Conservation (phyloP, 1,140 invertebrate species). For the Pseudomyrmex cubaensis region DNA sequence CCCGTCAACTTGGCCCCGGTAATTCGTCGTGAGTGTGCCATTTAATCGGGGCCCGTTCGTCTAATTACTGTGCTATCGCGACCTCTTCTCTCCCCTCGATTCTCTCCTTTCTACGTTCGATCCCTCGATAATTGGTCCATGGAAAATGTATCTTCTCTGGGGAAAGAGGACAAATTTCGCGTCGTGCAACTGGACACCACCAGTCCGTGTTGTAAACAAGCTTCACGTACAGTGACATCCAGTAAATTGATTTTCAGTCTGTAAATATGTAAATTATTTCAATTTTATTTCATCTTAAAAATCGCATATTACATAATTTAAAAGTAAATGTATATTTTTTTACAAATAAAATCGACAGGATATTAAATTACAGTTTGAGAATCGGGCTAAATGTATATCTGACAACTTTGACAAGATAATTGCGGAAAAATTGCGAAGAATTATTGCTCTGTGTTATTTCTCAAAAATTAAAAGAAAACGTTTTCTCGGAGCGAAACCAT, state of each 20-base stretch:
- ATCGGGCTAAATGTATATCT: no score
- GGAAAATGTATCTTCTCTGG: background rate
- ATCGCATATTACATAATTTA: background rate
- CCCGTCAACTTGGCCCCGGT: slow-evolving; percentile 5
- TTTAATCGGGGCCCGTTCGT: slow-evolving; percentile 48
- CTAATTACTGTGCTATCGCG: slow-evolving; percentile 55
- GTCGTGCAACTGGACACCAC: background rate
- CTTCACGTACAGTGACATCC: background rate
- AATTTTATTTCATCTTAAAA: background rate
- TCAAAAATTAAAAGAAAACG: slow-evolving; percentile 3
- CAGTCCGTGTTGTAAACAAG: background rate
- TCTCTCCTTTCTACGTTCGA: background rate
- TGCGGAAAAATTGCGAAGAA: background rate
- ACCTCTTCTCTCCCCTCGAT: background rate
- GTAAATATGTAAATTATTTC: background rate
- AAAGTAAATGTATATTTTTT: background rate
- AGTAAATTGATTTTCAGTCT: background rate
- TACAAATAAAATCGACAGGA: background rate
- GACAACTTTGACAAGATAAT: slow-evolving; percentile 12
- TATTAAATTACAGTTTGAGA: no score
- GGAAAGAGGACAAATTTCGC: background rate
- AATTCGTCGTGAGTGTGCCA: slow-evolving; percentile 45
- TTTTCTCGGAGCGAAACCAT: background rate
- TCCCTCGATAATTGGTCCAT: slow-evolving; percentile 26
- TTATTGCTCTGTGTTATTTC: background rate